Evolutionary conservation across 2,888 invertebrate genomes (phyloP).

Genomic region (Machimus atricapillus): DNA sequence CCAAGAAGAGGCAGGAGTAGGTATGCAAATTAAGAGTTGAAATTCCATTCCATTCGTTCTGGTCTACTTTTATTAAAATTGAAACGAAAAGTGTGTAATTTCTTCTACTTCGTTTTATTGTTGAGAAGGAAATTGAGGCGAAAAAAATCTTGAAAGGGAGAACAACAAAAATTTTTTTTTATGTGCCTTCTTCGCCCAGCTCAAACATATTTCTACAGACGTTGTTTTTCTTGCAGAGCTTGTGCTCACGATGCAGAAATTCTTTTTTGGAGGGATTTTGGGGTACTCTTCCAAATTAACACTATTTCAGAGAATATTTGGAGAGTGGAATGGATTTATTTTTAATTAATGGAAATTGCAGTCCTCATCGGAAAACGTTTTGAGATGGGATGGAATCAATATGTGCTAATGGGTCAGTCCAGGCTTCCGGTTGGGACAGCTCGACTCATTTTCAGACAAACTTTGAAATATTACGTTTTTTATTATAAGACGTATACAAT

Average conservation of each 20-base stretch:
- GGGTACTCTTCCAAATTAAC: neutral
- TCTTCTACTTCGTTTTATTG: neutral
- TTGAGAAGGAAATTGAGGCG: neutral
- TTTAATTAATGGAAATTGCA: neutral
- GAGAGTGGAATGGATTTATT: neutral
- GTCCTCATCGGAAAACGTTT: neutral
- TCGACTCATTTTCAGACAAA: too few species aligned
- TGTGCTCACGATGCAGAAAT: neutral
- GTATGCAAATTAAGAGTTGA: conserved; percentile 30
- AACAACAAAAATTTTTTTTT: neutral
- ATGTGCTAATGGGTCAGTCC: neutral
- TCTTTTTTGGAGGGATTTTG: neutral
- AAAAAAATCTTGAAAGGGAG: neutral
- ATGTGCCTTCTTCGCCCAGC: neutral
- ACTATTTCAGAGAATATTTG: neutral
- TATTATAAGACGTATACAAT: too few species aligned
- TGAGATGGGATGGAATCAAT: neutral
- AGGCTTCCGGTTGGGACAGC: too few species aligned
- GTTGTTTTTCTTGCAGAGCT: neutral
- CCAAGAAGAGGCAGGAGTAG: neutral
- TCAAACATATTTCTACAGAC: neutral
- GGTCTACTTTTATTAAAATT: conserved; percentile 30
- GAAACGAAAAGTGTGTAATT: conserved; percentile 29
- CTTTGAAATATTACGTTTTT: too few species aligned
- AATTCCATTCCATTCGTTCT: conserved; percentile 6